Conservation (phyloP, 2,797 vertebrate species). For the Leptoclinus maculatus region DNA sequence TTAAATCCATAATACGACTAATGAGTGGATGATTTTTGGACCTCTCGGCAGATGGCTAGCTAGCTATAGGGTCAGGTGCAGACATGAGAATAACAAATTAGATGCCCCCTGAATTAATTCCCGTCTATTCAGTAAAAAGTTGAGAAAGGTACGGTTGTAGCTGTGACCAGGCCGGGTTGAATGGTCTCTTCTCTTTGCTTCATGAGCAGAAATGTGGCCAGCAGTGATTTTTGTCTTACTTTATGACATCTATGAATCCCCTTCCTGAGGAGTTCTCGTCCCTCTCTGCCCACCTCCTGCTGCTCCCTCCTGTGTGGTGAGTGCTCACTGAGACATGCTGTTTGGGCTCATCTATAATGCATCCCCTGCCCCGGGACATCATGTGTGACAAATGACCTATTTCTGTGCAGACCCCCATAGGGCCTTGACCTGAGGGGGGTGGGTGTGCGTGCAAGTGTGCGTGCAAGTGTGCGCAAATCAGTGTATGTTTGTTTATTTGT, state of each 20-base stretch:
- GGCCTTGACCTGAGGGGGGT: constrained; percentile 82
- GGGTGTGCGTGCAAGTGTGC: constrained; percentile 6
- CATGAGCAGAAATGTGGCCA: constrained; percentile 15
- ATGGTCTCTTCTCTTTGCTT: constrained; percentile 15
- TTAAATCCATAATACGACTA: constrained; percentile 53
- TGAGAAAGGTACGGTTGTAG: constrained; percentile 19
- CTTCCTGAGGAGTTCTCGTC: constrained; percentile 73
- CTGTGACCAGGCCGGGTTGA: constrained; percentile 12
- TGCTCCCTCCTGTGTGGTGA: constrained; percentile 75
- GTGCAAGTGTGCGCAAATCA: constrained; percentile 66
- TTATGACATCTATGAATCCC: constrained; percentile 57
- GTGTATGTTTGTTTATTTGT: constrained; percentile 72
- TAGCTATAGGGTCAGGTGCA: constrained; percentile 78
- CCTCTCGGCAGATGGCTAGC: constrained; percentile 76
- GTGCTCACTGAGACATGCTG: constrained; percentile 85
- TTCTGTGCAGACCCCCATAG: constrained; percentile 86
- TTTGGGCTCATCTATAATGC: constrained; percentile 89
- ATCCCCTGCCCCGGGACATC: constrained; percentile 84
- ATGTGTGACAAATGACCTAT: constrained; percentile 91
- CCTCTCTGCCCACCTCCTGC: constrained; percentile 69
- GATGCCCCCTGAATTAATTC: constrained; percentile 54
- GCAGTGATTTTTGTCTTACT: constrained; percentile 62
- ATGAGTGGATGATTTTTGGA: constrained; percentile 59
- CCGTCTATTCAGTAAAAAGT: constrained; percentile 30
- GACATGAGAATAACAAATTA: constrained; percentile 77